Evolutionary conservation across 2,888 invertebrate genomes (phyloP).

Genomic region (Cataglyphis rosenhaueri): DNA sequence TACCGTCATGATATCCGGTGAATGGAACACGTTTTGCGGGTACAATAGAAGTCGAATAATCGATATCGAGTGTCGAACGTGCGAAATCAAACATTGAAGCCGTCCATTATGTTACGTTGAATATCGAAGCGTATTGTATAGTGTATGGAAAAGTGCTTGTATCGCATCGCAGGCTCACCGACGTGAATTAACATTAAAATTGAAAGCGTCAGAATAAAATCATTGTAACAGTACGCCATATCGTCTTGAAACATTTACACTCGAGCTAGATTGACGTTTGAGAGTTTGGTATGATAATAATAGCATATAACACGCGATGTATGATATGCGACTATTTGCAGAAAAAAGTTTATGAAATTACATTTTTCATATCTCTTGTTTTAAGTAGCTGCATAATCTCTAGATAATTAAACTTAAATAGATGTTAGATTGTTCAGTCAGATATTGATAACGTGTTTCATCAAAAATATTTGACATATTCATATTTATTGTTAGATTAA

Average conservation of each 20-base stretch:
- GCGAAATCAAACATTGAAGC: slow-evolving; percentile 53
- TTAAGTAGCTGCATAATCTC: neutral
- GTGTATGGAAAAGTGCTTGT: slow-evolving; percentile 34
- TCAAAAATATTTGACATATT: slow-evolving; percentile 1
- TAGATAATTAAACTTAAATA: neutral
- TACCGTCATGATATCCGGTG: slow-evolving; percentile 36
- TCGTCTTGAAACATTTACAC: slow-evolving; percentile 38
- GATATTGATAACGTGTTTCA: neutral
- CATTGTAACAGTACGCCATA: slow-evolving; percentile 29
- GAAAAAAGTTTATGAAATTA: slow-evolving; percentile 11
- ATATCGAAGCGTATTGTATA: slow-evolving; percentile 42
- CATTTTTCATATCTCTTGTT: neutral
- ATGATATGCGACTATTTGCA: neutral
- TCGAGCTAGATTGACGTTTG: slow-evolving; percentile 38
- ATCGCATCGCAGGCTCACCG: slow-evolving; percentile 44
- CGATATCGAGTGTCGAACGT: slow-evolving; percentile 51
- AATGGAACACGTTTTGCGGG: slow-evolving; percentile 32
- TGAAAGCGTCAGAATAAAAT: slow-evolving; percentile 53
- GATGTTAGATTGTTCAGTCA: neutral
- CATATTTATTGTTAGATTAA: neutral
- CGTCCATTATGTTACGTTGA: slow-evolving; percentile 45
- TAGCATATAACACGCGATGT: neutral
- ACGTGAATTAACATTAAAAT: slow-evolving; percentile 52
- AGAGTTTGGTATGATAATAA: slow-evolving; percentile 12
- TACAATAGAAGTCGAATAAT: slow-evolving; percentile 52